Conservation (phyloP, 2,888 invertebrate genomes). For the Agrotis segetum region DNA sequence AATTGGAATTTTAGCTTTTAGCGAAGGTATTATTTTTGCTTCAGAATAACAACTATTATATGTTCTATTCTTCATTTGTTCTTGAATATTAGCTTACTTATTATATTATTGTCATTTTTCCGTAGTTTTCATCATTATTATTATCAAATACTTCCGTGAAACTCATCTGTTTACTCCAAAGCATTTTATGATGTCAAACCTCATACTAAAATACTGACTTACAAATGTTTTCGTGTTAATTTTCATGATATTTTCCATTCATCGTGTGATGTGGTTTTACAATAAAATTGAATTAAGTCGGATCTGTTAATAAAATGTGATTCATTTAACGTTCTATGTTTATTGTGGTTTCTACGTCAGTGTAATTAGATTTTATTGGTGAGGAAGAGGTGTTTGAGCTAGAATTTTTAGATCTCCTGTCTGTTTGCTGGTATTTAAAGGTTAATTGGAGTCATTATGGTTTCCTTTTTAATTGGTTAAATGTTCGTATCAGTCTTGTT, state of each 20-base stretch:
- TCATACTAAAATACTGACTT: not conserved
- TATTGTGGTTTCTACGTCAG: constrained; percentile 38
- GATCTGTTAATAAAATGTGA: constrained; percentile 51
- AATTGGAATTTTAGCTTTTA: constrained; percentile 12
- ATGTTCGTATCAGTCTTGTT: constrained; percentile 22
- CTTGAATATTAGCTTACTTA: not conserved
- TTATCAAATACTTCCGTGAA: constrained; percentile 8
- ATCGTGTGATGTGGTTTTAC: constrained; percentile 53
- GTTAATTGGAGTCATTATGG: constrained; percentile 16
- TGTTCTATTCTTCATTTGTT: constrained; percentile 6
- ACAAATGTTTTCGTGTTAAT: constrained; percentile 12
- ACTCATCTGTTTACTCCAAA: constrained; percentile 5
- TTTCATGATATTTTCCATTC: constrained; percentile 35
- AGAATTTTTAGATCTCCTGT: constrained; percentile 24
- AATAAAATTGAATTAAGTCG: constrained; percentile 45
- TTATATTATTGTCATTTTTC: not conserved
- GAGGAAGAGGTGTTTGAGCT: constrained; percentile 25
- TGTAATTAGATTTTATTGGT: constrained; percentile 37
- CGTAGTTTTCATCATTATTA: not conserved
- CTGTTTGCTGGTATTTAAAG: constrained; percentile 12
- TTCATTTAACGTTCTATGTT: constrained; percentile 40
- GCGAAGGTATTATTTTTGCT: not conserved
- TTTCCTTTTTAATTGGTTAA: constrained; percentile 24
- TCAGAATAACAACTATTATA: constrained; percentile 1
- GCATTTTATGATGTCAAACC: not conserved